Conservation (phyloP, 2,797 vertebrate species). For the Trachurus trachurus region DNA sequence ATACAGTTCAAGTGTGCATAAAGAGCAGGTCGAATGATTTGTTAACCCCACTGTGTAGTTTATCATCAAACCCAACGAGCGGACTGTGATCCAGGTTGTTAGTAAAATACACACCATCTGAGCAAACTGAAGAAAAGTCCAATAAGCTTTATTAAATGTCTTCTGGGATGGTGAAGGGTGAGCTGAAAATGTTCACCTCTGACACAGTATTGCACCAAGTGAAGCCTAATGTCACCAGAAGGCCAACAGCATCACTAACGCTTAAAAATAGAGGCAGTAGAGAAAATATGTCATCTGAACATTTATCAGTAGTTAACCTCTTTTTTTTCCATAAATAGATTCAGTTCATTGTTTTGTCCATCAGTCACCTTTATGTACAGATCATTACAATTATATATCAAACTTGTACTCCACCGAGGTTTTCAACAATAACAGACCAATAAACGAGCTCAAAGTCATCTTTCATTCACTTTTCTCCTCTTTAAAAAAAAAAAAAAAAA, state of each 20-base stretch:
- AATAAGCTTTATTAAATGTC: slow-evolving; percentile 71
- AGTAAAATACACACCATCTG: background rate
- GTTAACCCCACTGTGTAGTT: background rate
- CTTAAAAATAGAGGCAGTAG: slow-evolving; percentile 88
- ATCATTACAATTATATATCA: slow-evolving; percentile 44
- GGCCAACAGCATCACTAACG: slow-evolving; percentile 68
- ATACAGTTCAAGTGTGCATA: background rate
- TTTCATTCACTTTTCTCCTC: too few relatives aligned
- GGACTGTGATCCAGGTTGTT: background rate
- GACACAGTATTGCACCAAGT: slow-evolving; percentile 85
- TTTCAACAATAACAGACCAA: background rate
- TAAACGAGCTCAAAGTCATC: slow-evolving; percentile 1
- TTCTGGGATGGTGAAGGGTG: slow-evolving; percentile 44
- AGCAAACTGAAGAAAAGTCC: slow-evolving; percentile 20
- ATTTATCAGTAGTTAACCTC: slow-evolving; percentile 82
- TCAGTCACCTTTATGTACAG: slow-evolving; percentile 74
- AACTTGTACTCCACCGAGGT: background rate
- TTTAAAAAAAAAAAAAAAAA: too few relatives aligned
- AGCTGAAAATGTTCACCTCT: slow-evolving; percentile 37
- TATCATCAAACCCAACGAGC: background rate
- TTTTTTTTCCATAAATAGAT: slow-evolving; percentile 75
- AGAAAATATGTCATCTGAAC: slow-evolving; percentile 87
- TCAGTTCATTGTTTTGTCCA: slow-evolving; percentile 46
- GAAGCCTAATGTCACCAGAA: slow-evolving; percentile 76
- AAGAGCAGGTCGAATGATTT: background rate